Percentiles rank a stretch among this genome's conserved stretches.
Evolutionary conservation across 2,113 vertebrate species (phyloP).

Genomic region (Varanus komodoensis): DNA sequence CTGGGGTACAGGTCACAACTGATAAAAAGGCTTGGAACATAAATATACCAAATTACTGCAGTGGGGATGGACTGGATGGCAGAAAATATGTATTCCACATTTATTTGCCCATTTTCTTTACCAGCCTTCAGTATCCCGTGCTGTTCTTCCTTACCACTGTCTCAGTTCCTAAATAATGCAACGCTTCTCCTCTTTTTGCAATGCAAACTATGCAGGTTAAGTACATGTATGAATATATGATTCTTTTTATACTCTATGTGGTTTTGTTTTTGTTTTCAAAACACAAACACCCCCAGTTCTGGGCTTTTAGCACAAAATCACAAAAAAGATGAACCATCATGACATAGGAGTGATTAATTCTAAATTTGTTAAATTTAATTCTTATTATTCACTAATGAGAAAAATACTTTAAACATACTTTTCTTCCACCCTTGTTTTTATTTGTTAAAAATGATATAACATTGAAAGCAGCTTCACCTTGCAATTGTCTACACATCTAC

Average conservation of each 20-base stretch:
- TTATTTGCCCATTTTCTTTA: not conserved
- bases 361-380: not conserved
- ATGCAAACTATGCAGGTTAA: not conserved
- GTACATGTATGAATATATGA: not conserved
- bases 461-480: not conserved
- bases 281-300: not conserved
- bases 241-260: not conserved
- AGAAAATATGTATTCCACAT: not conserved
- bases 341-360: constrained; percentile 7
- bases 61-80: not conserved
- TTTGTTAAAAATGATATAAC: constrained; percentile 14
- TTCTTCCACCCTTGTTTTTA: not conserved
- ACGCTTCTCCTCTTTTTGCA: not conserved
- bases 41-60: not conserved
- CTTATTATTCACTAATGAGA: not conserved
- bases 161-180: not conserved
- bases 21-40: too few relatives aligned
- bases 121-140: not conserved
- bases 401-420: not conserved
- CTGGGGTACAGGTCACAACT: not conserved
- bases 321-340: not conserved
- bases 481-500: not conserved
- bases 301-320: not conserved
- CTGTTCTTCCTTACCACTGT: not conserved
- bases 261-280: not conserved